Conservation (phyloP, 2,113 vertebrate species). For the Leucosticte australis region DNA sequence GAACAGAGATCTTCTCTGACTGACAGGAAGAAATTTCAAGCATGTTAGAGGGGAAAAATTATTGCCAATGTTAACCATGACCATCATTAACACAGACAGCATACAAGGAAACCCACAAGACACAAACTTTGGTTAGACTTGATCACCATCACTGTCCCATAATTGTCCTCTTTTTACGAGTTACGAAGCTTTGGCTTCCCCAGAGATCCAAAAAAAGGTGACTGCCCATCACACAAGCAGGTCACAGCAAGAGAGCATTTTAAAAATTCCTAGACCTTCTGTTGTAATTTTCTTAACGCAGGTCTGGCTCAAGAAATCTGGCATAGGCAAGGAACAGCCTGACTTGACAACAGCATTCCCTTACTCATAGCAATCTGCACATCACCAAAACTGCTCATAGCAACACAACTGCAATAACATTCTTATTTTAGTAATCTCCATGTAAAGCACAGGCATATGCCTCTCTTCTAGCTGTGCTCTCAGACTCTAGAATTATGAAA, state of each 20-base stretch:
- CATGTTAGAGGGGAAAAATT: not conserved
- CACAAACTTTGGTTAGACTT: not conserved
- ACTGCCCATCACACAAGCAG: not conserved
- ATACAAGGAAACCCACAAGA: not conserved
- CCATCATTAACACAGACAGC: not conserved
- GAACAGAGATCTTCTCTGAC: not conserved
- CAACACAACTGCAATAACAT: conserved; percentile 14
- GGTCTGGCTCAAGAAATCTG: not conserved
- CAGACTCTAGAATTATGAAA: conserved; percentile 30
- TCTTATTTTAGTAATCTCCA: conserved; percentile 37
- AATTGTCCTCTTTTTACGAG: not conserved
- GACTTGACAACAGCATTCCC: not conserved
- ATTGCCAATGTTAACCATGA: not conserved
- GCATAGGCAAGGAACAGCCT: not conserved
- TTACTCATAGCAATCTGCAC: not conserved
- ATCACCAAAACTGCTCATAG: conserved; percentile 2
- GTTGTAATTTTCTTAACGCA: not conserved
- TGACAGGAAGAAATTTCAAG: not conserved
- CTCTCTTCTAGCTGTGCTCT: not conserved
- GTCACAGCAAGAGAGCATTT: not conserved
- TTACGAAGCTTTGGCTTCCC: not conserved
- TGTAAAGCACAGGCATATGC: not conserved
- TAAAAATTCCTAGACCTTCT: not conserved
- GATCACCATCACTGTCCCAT: not conserved
- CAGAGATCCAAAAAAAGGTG: not conserved